Evolutionary conservation across 2,888 invertebrate species (phyloP), one percentile per base, ranked within the genome.

Genomic region (Temnothorax unifasciatus): DNA sequence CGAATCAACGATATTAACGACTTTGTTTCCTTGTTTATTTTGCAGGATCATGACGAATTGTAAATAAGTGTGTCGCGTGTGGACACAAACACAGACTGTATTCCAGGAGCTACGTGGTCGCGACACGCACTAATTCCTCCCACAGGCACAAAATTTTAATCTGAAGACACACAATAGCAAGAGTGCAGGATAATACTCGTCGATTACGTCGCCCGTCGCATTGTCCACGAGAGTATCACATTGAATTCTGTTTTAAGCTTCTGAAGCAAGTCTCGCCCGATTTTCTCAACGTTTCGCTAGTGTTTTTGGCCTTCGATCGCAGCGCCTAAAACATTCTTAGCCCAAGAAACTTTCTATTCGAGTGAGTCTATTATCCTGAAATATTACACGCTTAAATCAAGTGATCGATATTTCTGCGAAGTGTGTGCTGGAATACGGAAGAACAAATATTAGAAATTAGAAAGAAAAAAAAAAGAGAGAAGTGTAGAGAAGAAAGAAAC

Each of bases 1-100:
- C 8, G 6, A 41, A 38, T 54, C 38, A 57, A 71, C 13, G 15
- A 81, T 69, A 63, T 13, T 69, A 52, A 75, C 25, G 57, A 2
- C 2, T 34, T 75, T 34, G 25, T 73, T 50, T 84, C 41, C 47
- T 38, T 68, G 71, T 83, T 75, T 86, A 93, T 9, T 85, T 95
- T 95, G 38, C 94, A 96, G 96, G 96, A 96, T 90, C 96, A 96
- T 92, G 96, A 96, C 92, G 96, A 96, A 93, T 95, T 96, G 95
- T 96, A 96, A 95, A 95, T 93, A 94, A 83, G 76, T 90, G 93
- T 91, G 92, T 93, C 91, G 83, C 88, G 82, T 84, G 86, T 89
- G 71, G 92, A 92, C 93, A 92, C 90, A 90, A 92, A 77, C 50
- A 94, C 93, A 94, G 94, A 94, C 93, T 94, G 93, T 94, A 94